Base-by-base conservation (phyloP, 2,113 vertebrate species). In the Pitta sordida region DNA sequence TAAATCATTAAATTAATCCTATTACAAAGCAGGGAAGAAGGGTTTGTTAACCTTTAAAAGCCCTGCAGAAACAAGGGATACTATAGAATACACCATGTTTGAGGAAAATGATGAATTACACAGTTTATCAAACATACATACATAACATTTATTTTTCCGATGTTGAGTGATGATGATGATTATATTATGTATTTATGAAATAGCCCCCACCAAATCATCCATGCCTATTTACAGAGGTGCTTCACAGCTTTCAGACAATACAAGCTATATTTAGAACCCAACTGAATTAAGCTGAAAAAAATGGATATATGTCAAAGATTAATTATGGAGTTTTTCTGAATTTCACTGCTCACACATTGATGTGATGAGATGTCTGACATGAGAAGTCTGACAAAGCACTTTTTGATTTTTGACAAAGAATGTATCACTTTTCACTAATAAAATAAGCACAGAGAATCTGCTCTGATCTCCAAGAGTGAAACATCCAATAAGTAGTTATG, bases 381-480 rank as follows among this genome's bases (percentile, higher is more conserved):
- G 17, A 89, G 81, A 29, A 62, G 62, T 37, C 67, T 83, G 65
- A 69, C 16, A 92, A 92, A 75, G 32, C 21, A 62, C 59, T 75
- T 93, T 86, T 91, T 96, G 34, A 32, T 76, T 62, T 65, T 77
- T 93, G 34, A 85, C 34, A 82, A 86, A 74, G 51, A 81, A 75
- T 32, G 30, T 9, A 11, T 60, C 34, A 15, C 7, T 87, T 90
- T 83, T 89, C 53, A 69, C 49, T 52, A 24, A 41, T 46, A 52
- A 26, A 23, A 32, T 19, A 83, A 91, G 36, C 56, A 84, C 48
- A 39, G 2, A 7, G 65, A 84, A 74, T 30, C 48, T 46, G 14
- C 37, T 93, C 58, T 58, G 27, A 73, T 53, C 13, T 62, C 41
- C 41, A 37, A 34, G 34, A 84, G 21, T 52, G 24, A 89, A 92